Base-by-base conservation (phyloP, 2,888 invertebrate species). In the Allolobophora icterica region DNA sequence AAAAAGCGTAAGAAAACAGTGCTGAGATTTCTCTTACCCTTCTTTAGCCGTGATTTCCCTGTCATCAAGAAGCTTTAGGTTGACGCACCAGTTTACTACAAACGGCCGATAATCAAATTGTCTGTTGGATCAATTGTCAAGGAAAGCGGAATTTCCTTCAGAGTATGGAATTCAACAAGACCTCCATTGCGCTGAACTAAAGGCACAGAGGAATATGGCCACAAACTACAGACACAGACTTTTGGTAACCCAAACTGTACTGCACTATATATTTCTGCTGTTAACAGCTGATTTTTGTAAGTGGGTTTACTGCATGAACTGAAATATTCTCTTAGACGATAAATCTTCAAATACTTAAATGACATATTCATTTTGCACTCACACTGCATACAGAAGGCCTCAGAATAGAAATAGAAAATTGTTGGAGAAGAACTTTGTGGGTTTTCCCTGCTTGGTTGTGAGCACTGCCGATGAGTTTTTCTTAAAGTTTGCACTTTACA, bases 11-110 rank as follows among this genome's bases (percentile, higher is more conserved):
- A 8, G 1, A 21, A 52, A 42, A 21, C 52, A 52, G 52, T 24
- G 24, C 24, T 52, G 71, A 71, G 71, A 71, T 71, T 71, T 71
- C 71, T 30, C 95, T 96, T 95, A 97, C 98, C 97, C 97, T 96
- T 98, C 98, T 94, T 98, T 97, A 91, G 98, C 97, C 95, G 97
- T 97, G 93, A 98, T 97, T 90, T 97, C 97, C 95, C 97, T 97
- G 30, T 98, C 98, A 95, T 98, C 98, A 91, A 98, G 97, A 34
- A 97, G 96, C 95, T 97, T 97, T 52, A 98, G 96, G 94, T 97
- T 97, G 96, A 98, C 97, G 95, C 98, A 98, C 98, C 98, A 98
- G 95, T 98, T 98, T 92, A 98, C 96, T 92, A 98, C 97, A 96
- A 98, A 98, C 83, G 98, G 98, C 91, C 98, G 97, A 96, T 98